Conservation (phyloP, 92 coral and sea anemone species). For the Zoanthus sansibaricus region DNA sequence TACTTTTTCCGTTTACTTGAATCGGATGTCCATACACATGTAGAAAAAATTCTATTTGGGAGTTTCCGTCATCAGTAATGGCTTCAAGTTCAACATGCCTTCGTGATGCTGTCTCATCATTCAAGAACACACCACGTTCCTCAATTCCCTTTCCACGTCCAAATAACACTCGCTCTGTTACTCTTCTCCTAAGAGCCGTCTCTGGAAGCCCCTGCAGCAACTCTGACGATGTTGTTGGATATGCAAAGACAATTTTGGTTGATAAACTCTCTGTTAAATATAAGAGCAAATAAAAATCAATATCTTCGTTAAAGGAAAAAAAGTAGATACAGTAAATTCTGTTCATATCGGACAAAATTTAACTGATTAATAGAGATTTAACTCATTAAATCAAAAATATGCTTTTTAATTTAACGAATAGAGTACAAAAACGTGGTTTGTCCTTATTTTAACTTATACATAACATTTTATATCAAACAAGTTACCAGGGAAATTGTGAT, state of each 20-base stretch:
- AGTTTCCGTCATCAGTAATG: background rate
- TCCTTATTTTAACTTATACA: too few species aligned
- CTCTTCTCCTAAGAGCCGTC: constrained; percentile 7
- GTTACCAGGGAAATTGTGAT: too few species aligned
- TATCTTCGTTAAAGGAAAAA: background rate
- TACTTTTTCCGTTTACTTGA: background rate
- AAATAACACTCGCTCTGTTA: background rate
- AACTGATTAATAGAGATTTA: too few species aligned
- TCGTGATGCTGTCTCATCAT: constrained; percentile 40
- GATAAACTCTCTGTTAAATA: constrained; percentile 10
- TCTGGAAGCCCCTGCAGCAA: constrained; percentile 38
- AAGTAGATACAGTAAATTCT: background rate
- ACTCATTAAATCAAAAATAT: too few species aligned
- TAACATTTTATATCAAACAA: too few species aligned
- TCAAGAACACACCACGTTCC: constrained; percentile 33
- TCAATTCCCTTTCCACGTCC: constrained; percentile 31
- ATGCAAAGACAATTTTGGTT: constrained; percentile 19
- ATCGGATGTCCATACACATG: constrained; percentile 16
- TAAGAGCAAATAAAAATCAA: background rate
- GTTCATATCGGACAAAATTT: too few species aligned
- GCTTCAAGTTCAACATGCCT: constrained; percentile 28
- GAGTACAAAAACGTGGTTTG: too few species aligned
- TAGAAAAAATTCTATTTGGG: constrained; percentile 4
- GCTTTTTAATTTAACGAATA: too few species aligned
- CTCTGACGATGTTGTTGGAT: constrained; percentile 1